These are phyloP conservation scores for Poecilia wingei DNA, from an alignment of 2,797 vertebrate genomes.

Conservation along the genomic window DNA sequence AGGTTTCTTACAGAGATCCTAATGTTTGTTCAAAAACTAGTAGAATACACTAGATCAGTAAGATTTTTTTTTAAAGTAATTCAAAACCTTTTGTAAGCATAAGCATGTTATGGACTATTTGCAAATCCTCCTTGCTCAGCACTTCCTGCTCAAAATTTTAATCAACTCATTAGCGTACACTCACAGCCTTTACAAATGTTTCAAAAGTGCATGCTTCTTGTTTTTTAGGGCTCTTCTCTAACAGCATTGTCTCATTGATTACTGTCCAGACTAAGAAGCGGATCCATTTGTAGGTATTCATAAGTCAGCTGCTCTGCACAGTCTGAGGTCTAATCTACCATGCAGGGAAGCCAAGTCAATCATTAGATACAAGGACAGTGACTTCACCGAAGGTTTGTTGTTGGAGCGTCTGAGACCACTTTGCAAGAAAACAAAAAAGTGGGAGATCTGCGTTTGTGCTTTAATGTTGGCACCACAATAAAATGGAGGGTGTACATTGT, in stretches of 20 bases:
- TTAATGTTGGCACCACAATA: neutral
- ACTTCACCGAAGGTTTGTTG: constrained; percentile 59
- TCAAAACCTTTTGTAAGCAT: neutral
- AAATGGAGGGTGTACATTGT: neutral
- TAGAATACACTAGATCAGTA: neutral
- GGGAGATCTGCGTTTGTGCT: constrained; percentile 23
- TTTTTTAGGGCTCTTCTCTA: constrained; percentile 30
- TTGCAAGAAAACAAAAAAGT: constrained; percentile 35
- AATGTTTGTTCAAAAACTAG: neutral
- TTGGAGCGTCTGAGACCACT: constrained; percentile 61
- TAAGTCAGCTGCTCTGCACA: constrained; percentile 43
- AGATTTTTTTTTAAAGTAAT: neutral
- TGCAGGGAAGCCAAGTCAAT: constrained; percentile 50
- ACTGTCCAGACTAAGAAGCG: constrained; percentile 29
- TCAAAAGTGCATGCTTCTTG: constrained; percentile 45
- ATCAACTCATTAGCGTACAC: constrained; percentile 18
- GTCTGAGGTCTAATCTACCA: constrained; percentile 55
- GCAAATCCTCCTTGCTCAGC: constrained; percentile 24
- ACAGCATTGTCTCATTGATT: constrained; percentile 36
- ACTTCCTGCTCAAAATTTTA: constrained; percentile 25
- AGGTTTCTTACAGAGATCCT: neutral
- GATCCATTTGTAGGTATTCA: constrained; percentile 36
- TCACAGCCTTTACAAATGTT: constrained; percentile 31
- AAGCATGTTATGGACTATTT: neutral
- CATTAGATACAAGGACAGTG: constrained; percentile 62